Evolutionary conservation across 2,888 invertebrate genomes (phyloP).

Genomic region (Tetragnatha montana): DNA sequence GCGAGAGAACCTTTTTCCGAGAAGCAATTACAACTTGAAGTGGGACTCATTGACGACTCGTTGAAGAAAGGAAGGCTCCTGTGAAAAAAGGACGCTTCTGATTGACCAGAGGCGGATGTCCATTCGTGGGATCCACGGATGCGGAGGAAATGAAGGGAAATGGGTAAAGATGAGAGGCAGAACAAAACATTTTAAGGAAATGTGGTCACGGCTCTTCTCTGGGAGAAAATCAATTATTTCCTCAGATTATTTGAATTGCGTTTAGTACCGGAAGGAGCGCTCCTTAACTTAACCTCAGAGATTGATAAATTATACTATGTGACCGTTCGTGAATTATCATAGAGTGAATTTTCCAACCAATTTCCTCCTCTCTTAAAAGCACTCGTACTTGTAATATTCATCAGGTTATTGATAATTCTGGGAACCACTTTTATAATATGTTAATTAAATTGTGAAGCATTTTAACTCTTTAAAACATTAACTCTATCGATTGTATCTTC

Average conservation of each 20-base stretch:
- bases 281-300: no score
- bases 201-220: not conserved
- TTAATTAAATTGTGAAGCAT: no score
- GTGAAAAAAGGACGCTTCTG: slow-evolving; percentile 8
- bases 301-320: no score
- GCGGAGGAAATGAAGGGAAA: slow-evolving; percentile 26
- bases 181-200: not conserved
- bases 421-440: no score
- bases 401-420: no score
- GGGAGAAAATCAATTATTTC: not conserved
- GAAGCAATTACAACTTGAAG: slow-evolving; percentile 56
- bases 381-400: no score
- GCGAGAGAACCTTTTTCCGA: slow-evolving; percentile 26
- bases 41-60: slow-evolving; percentile 36
- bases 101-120: slow-evolving; percentile 34
- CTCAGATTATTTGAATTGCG: not conserved
- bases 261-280: no score
- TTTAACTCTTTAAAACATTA: no score
- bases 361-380: no score
- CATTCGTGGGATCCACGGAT: slow-evolving; percentile 13
- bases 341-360: no score
- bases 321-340: no score
- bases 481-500: no score
- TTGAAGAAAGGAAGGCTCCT: not conserved
- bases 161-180: not conserved